Evolutionary conservation across 30 jellyfish, hydroid and myxozoan species (phyloP).

Genomic region (Aurelia aurita): DNA sequence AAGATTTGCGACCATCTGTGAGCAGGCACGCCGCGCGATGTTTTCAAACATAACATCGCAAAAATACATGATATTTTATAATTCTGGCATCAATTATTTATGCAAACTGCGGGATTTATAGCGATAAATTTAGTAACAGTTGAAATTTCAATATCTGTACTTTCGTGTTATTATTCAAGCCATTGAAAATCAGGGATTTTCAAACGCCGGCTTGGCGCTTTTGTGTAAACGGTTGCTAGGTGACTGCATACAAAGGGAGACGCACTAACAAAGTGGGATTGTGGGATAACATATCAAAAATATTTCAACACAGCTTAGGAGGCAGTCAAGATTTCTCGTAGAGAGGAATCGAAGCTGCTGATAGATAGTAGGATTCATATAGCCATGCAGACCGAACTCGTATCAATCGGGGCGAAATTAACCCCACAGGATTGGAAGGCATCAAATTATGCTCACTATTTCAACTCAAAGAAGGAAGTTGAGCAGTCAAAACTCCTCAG

Average conservation of each 20-base stretch:
- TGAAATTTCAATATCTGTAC: too few species aligned
- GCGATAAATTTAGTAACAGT: too few species aligned
- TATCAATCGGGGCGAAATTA: slow-evolving; percentile 52
- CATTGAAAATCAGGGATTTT: neutral
- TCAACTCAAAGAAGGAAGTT: slow-evolving; percentile 64
- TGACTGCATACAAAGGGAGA: slow-evolving; percentile 21
- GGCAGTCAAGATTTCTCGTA: neutral
- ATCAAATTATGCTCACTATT: slow-evolving; percentile 66
- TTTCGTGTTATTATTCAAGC: too few species aligned
- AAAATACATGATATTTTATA: too few species aligned
- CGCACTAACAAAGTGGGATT: slow-evolving; percentile 8
- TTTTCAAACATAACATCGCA: too few species aligned
- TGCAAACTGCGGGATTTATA: too few species aligned
- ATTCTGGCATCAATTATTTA: too few species aligned
- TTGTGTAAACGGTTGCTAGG: slow-evolving; percentile 46
- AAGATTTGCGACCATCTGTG: too few species aligned
- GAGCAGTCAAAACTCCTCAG: slow-evolving; percentile 72
- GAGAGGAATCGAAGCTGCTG: neutral
- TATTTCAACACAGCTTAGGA: neutral
- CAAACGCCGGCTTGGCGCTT: neutral
- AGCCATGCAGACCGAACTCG: slow-evolving; percentile 66
- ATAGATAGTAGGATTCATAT: neutral
- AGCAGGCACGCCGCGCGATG: too few species aligned
- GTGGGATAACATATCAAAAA: neutral
- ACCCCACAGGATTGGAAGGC: slow-evolving; percentile 80